These are phyloP conservation scores for Halcyon chelicuti DNA, from an alignment of 2,797 vertebrate genomes.

Conservation along the genomic window DNA sequence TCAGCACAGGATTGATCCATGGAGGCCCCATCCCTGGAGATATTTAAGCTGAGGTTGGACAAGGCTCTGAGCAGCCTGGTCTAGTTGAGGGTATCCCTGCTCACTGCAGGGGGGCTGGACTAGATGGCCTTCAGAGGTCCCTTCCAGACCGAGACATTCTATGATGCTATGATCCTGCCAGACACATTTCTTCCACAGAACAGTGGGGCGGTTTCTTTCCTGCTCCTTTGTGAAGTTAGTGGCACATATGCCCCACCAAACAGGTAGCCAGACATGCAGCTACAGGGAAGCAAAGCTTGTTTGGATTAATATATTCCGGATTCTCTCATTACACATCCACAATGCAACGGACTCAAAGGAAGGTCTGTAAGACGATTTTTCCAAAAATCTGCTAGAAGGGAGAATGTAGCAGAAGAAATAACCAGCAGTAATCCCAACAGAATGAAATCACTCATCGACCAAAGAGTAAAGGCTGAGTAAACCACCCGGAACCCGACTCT, in stretches of 20 bases:
- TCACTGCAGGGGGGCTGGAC: too few species aligned
- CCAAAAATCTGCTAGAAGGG: not conserved
- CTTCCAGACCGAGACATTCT: too few species aligned
- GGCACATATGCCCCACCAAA: not conserved
- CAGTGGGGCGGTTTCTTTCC: fast-evolving
- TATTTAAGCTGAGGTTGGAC: too few species aligned
- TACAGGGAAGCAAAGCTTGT: not conserved
- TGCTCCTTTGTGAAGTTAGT: not conserved
- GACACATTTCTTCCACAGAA: not conserved
- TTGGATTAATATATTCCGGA: not conserved
- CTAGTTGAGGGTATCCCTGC: too few species aligned
- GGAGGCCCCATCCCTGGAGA: too few species aligned
- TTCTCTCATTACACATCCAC: fast-evolving
- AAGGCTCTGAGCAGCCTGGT: too few species aligned
- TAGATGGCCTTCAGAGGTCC: too few species aligned
- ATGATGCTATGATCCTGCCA: not conserved
- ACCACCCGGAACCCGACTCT: not conserved
- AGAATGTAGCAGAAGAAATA: not conserved
- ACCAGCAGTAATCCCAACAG: not conserved
- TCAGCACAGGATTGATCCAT: not conserved
- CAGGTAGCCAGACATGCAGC: not conserved
- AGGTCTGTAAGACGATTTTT: not conserved
- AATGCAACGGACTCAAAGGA: not conserved
- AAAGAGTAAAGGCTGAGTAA: not conserved
- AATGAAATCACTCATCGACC: not conserved